These are phyloP conservation scores for Corythaeola cristata DNA, from an alignment of 2,113 vertebrate genomes.

Conservation along the genomic window DNA sequence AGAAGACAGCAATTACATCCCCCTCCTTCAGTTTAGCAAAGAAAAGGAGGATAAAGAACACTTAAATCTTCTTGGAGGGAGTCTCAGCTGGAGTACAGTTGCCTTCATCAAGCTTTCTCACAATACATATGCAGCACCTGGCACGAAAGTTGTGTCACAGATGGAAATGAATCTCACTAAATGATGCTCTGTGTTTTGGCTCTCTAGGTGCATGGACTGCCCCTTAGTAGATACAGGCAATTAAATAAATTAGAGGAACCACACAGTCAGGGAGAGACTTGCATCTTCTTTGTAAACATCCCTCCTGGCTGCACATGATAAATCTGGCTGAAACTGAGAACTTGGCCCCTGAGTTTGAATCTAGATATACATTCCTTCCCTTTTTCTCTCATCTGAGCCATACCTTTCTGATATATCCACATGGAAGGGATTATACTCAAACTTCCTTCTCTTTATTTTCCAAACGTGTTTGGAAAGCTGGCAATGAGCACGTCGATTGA, in stretches of 20 bases:
- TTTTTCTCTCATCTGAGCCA: not conserved
- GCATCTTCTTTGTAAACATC: not conserved
- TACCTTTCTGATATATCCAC: not conserved
- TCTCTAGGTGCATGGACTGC: not conserved
- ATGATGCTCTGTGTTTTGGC: not conserved
- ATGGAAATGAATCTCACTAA: not conserved
- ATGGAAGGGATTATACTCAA: not conserved
- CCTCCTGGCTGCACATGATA: not conserved
- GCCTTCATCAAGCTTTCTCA: conserved; percentile 11
- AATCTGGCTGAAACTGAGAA: not conserved
- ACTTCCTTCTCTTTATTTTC: not conserved
- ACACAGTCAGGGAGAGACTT: not conserved
- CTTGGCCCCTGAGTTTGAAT: not conserved
- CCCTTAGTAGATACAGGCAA: not conserved
- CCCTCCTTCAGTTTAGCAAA: not conserved
- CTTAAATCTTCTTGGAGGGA: not conserved
- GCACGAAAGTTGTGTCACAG: not conserved
- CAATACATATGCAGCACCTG: not conserved
- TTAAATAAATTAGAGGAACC: not conserved
- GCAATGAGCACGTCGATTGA: not conserved
- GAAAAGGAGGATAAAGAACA: not conserved
- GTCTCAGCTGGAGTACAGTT: conserved; percentile 26
- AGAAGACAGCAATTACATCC: not conserved
- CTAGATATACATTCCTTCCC: not conserved
- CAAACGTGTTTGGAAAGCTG: not conserved